phyloP scores from a whole-genome alignment of 2,888 invertebrate genomes.

The Mechanitis mazaeus region DNA sequence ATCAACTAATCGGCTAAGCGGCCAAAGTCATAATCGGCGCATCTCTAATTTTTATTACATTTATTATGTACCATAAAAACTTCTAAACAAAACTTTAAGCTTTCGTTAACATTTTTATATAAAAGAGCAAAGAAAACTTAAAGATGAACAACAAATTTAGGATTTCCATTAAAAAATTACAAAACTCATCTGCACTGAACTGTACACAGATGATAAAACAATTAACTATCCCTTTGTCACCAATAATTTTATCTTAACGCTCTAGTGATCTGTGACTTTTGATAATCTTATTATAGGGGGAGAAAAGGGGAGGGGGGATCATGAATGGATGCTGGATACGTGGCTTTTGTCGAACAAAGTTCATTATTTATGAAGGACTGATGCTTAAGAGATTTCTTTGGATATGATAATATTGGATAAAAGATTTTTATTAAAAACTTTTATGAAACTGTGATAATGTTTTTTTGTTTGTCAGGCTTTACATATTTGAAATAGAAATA shows the following conservation, averaged over 20 bases:
- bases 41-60: too few species aligned
- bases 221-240: slow-evolving; percentile 53
- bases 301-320: slow-evolving; percentile 37
- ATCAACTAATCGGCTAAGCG: too few species aligned
- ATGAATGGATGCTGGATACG: slow-evolving; percentile 35
- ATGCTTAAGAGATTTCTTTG: slow-evolving; percentile 23
- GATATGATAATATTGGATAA: slow-evolving; percentile 21
- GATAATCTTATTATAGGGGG: slow-evolving; percentile 55
- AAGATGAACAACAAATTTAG: too few species aligned
- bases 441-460: not conserved
- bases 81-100: too few species aligned
- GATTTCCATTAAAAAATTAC: too few species aligned
- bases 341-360: slow-evolving; percentile 29
- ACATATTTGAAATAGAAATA: slow-evolving; percentile 4
- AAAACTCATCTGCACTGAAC: slow-evolving; percentile 27
- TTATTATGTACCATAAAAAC: too few species aligned
- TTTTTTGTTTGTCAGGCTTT: slow-evolving; percentile 9
- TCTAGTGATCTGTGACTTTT: slow-evolving; percentile 57
- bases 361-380: slow-evolving; percentile 30
- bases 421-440: slow-evolving; percentile 19
- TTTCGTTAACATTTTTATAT: too few species aligned
- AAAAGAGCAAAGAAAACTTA: too few species aligned
- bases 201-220: slow-evolving; percentile 34
- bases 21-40: too few species aligned
- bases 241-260: slow-evolving; percentile 67